Conservation (phyloP, 2,797 vertebrate species). For the Mormyrus proboscirostris region DNA sequence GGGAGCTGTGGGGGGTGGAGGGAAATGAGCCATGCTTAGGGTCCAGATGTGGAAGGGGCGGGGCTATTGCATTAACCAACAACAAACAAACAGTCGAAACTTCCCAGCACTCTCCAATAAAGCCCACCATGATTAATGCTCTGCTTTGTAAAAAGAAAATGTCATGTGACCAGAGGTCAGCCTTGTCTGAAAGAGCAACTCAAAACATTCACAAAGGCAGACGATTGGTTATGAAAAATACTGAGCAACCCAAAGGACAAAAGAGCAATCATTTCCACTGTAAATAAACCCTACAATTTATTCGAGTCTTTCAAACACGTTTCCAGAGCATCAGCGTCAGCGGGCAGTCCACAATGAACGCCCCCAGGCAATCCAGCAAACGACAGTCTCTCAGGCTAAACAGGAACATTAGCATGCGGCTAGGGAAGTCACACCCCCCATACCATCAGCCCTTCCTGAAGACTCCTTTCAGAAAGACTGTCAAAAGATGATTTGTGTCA, state of each 20-base stretch:
- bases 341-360: slow-evolving; percentile 23
- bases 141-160: neutral
- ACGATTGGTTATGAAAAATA: neutral
- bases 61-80: neutral
- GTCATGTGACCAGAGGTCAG: neutral
- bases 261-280: neutral
- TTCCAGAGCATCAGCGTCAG: neutral
- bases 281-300: slow-evolving; percentile 9
- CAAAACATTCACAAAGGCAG: neutral
- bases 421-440: slow-evolving; percentile 1
- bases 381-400: slow-evolving; percentile 6
- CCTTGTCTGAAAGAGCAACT: neutral
- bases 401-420: slow-evolving; percentile 37
- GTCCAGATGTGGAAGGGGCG: slow-evolving; percentile 45
- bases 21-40: slow-evolving; percentile 32
- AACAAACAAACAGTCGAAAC: neutral
- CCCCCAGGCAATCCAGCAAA: slow-evolving; percentile 29
- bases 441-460: slow-evolving; percentile 20
- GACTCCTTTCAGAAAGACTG: slow-evolving; percentile 30
- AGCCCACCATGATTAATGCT: neutral
- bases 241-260: neutral
- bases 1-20: slow-evolving; percentile 24
- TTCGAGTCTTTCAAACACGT: slow-evolving; percentile 18
- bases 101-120: neutral
- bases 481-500: slow-evolving; percentile 34